Conservation (phyloP, 2,113 vertebrate species). For the Xerus inauris region DNA sequence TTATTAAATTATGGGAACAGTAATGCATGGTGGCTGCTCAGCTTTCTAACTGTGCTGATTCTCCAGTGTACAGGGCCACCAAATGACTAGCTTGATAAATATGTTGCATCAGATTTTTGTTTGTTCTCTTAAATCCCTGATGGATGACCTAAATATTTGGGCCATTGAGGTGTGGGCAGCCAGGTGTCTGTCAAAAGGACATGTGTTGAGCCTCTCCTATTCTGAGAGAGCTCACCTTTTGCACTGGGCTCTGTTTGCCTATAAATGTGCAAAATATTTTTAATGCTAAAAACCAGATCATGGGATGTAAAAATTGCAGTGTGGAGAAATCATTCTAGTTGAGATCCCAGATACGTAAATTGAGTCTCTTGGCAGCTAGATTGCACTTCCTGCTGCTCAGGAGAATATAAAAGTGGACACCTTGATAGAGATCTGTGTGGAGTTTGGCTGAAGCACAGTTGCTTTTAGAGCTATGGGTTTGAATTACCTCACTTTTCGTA, state of each 20-base stretch:
- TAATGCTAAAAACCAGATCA: not conserved
- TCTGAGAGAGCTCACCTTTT: not conserved
- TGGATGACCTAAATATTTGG: not conserved
- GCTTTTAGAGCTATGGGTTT: not conserved
- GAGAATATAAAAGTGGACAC: not conserved
- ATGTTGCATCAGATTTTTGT: not conserved
- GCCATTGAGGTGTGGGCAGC: not conserved
- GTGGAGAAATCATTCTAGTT: not conserved
- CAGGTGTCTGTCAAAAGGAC: not conserved
- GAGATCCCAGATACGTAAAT: not conserved
- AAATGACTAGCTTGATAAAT: not conserved
- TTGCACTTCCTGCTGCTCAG: not conserved
- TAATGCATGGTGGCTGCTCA: not conserved
- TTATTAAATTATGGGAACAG: not conserved
- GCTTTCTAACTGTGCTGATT: not conserved
- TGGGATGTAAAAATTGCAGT: not conserved
- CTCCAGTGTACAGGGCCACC: rapidly evolving
- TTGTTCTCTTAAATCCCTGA: not conserved
- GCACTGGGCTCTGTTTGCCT: not conserved
- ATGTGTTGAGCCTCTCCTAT: not conserved
- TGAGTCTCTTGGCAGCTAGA: not conserved
- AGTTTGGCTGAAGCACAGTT: not conserved
- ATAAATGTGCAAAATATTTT: not conserved
- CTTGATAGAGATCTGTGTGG: not conserved
- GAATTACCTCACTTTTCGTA: constrained; percentile 8